A percentile compares a stretch with the other conserved stretches of the same genome.
These are phyloP conservation scores for Cerceris rybyensis DNA, from an alignment of 2,888 invertebrate species.

Conservation along the genomic window DNA sequence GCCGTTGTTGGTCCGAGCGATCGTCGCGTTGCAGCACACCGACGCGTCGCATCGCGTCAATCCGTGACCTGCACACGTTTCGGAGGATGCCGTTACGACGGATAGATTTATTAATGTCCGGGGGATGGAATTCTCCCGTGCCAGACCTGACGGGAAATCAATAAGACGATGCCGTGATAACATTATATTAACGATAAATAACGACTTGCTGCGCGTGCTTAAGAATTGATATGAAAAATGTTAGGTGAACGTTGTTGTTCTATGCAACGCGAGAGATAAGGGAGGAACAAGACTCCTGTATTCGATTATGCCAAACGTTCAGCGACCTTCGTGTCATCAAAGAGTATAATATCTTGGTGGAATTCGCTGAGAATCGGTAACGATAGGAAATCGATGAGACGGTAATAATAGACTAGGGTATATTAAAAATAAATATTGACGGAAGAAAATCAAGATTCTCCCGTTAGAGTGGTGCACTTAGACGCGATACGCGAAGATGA, in stretches of 20 bases:
- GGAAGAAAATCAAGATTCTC: constrained; percentile 41
- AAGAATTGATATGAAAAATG: not conserved
- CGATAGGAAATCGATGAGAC: constrained; percentile 50
- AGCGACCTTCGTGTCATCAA: not conserved
- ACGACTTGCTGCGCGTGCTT: constrained; percentile 25
- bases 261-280: not conserved
- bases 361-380: constrained; percentile 38
- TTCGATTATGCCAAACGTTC: not conserved
- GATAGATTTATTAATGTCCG: constrained; percentile 65
- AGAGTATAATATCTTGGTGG: constrained; percentile 9
- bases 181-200: constrained; percentile 58
- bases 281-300: not conserved
- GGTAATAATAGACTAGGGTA: constrained; percentile 45
- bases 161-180: constrained; percentile 55
- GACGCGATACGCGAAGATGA: not conserved
- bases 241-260: not conserved
- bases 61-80: constrained; percentile 59
- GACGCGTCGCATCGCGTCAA: constrained; percentile 55
- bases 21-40: constrained; percentile 31
- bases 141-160: constrained; percentile 54
- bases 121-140: constrained; percentile 55
- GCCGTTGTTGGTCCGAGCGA: constrained; percentile 38
- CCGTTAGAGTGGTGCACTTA: not conserved
- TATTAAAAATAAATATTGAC: constrained; percentile 55
- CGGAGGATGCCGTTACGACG: constrained; percentile 48